These are phyloP conservation scores for Cervus canadensis DNA, from an alignment of 2,113 vertebrate genomes.

Conservation along the genomic window DNA sequence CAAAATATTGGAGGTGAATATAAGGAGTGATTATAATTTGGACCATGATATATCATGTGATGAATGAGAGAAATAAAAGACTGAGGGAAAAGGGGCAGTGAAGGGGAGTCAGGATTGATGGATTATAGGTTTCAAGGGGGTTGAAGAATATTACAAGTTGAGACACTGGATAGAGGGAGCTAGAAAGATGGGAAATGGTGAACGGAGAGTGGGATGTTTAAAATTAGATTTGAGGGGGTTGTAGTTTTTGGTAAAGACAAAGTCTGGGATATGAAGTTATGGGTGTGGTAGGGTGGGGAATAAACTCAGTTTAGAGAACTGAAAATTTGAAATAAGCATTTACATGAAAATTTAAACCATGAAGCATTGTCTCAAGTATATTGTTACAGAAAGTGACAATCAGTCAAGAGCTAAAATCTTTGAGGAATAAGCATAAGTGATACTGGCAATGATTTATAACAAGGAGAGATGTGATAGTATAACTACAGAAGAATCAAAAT, in stretches of 20 bases:
- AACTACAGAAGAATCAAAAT: background rate
- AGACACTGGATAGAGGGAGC: background rate
- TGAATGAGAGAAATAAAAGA: background rate
- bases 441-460: background rate
- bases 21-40: background rate
- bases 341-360: background rate
- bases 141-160: background rate
- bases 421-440: background rate
- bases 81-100: background rate
- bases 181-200: background rate
- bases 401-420: background rate
- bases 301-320: background rate
- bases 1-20: background rate
- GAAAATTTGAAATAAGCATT: background rate
- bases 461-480: background rate
- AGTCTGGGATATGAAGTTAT: background rate
- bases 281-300: background rate
- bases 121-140: background rate
- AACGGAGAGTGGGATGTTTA: background rate
- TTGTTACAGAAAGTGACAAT: background rate
- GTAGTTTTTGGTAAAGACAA: background rate
- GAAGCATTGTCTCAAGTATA: background rate
- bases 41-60: background rate
- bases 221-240: background rate
- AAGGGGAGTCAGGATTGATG: background rate